A percentile compares a stretch with the other conserved stretches of the same genome.
phyloP scores from a whole-genome alignment of 2,797 vertebrate species.

The Premnoplex brunnescens region DNA sequence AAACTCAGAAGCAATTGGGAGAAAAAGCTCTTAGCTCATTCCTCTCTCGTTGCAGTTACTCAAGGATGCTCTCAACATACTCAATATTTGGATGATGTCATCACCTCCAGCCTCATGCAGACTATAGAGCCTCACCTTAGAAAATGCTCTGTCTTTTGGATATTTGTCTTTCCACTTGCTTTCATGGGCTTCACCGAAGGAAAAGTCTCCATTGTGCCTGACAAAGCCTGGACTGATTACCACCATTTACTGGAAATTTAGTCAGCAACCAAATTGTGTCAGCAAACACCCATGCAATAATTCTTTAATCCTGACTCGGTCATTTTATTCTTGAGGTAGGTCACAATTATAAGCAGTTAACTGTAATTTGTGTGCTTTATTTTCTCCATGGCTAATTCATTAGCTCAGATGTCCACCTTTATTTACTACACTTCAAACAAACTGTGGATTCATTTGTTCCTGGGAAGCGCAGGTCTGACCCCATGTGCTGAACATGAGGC shows the following conservation, averaged over 20 bases:
- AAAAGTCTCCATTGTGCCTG: not conserved
- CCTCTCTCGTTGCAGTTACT: not conserved
- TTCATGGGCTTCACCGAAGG: not conserved
- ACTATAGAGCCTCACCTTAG: not conserved
- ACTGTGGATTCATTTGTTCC: not conserved
- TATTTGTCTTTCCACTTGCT: not conserved
- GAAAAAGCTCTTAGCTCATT: not conserved
- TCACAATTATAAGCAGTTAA: not conserved
- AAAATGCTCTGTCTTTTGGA: not conserved
- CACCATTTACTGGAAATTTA: not conserved
- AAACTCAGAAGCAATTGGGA: not conserved
- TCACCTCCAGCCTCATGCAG: not conserved
- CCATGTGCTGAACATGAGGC: not conserved
- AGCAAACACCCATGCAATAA: not conserved
- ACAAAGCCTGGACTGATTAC: not conserved
- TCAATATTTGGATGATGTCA: not conserved
- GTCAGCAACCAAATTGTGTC: not conserved
- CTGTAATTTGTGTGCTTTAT: conserved; percentile 5
- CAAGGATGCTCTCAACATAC: not conserved
- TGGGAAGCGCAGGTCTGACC: not conserved
- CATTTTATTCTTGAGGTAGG: not conserved
- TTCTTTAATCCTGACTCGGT: not conserved
- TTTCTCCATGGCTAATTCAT: conserved; percentile 26
- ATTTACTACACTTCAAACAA: not conserved
- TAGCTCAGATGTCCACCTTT: not conserved